Percentiles rank a stretch among this genome's conserved stretches.
Conservation (phyloP, 2,113 vertebrate species). For the Megaceryle maxima region DNA sequence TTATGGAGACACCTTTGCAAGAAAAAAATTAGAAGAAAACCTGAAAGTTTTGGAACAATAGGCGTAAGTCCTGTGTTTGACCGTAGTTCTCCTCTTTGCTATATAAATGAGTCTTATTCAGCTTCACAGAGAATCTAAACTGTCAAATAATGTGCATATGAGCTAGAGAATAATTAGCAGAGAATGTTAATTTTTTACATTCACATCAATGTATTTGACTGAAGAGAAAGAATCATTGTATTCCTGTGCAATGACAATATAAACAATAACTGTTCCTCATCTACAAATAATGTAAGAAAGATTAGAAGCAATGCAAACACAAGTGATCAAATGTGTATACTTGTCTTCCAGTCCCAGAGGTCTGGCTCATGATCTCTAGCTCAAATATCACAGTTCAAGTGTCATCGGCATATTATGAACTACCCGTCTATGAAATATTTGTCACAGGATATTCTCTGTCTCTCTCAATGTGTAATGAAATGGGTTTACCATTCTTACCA, state of each 20-base stretch:
- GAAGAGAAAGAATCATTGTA: not conserved
- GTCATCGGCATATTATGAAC: not conserved
- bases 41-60: constrained; percentile 88
- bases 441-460: not conserved
- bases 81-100: not conserved
- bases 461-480: not conserved
- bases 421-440: not conserved
- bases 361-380: not conserved
- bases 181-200: not conserved
- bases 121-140: not conserved
- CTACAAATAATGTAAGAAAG: not conserved
- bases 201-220: not conserved
- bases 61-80: constrained; percentile 80
- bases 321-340: not conserved
- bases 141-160: not conserved
- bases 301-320: not conserved
- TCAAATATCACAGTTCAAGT: not conserved
- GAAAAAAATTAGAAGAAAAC: constrained; percentile 79
- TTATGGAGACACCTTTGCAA: constrained; percentile 83
- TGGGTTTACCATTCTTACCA: not conserved
- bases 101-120: not conserved
- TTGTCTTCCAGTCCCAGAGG: not conserved
- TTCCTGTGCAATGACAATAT: not conserved
- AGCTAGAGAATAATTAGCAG: not conserved
- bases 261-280: not conserved